Conservation (phyloP, 2,797 vertebrate species). For the Enteromius anoplus region DNA sequence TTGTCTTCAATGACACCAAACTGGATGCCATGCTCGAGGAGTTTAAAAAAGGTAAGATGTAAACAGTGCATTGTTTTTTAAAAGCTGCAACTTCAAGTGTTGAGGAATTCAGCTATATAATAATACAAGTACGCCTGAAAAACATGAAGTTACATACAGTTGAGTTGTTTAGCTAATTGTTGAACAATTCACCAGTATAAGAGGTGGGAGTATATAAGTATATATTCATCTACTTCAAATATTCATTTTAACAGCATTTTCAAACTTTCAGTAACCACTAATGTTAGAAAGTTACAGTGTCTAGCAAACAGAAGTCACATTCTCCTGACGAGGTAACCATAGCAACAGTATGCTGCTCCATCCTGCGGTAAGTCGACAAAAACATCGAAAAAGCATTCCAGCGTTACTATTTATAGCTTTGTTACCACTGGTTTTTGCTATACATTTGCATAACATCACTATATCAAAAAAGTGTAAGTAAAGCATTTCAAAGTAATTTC, state of each 20-base stretch:
- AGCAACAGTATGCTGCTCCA: not conserved
- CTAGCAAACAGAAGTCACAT: not conserved
- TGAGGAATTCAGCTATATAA: not conserved
- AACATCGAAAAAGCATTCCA: not conserved
- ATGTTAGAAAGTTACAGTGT: not conserved
- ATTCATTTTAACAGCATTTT: not conserved
- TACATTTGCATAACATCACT: not conserved
- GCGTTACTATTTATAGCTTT: not conserved
- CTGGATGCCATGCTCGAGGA: slow-evolving; percentile 95
- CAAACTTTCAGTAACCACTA: not conserved
- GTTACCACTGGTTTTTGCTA: not conserved
- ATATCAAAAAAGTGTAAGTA: not conserved
- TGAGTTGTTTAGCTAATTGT: not conserved
- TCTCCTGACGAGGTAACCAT: not conserved
- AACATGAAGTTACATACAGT: not conserved
- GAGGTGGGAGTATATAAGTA: not conserved
- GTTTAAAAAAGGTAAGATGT: slow-evolving; percentile 93
- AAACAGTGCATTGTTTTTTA: not conserved
- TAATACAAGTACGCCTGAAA: not conserved
- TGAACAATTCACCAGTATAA: not conserved
- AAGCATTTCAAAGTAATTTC: not conserved
- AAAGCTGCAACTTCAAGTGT: not conserved
- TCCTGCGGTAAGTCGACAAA: not conserved
- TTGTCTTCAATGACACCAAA: slow-evolving; percentile 94
- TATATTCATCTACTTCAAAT: not conserved